Evolutionary conservation across 2,888 invertebrate species (phyloP).

Genomic region (Sesia apiformis): DNA sequence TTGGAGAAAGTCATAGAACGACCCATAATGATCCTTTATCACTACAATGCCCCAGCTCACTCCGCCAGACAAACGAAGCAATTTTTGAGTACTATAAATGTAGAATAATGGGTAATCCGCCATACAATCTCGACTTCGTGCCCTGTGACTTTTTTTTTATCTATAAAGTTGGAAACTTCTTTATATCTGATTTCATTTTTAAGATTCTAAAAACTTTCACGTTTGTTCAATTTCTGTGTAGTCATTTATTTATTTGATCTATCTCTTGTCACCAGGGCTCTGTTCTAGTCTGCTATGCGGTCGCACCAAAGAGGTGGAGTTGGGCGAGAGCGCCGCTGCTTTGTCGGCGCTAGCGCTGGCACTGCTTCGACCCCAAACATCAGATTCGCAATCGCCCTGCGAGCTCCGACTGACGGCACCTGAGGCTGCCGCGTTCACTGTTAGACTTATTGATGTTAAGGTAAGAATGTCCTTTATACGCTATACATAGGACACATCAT

Average conservation of each 20-base stretch:
- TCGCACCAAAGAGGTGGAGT: conserved; percentile 53
- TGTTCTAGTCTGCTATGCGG: conserved; percentile 66
- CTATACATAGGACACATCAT: background rate
- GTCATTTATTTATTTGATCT: background rate
- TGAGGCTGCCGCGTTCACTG: conserved; percentile 57
- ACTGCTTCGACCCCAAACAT: conserved; percentile 37
- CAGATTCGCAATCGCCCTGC: conserved; percentile 34
- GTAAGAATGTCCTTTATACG: conserved; percentile 17
- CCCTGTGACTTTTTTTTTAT: too few species aligned
- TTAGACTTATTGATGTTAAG: conserved; percentile 66
- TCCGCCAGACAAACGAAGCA: too few species aligned
- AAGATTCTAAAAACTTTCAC: too few species aligned
- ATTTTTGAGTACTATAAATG: too few species aligned
- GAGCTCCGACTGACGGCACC: conserved; percentile 54
- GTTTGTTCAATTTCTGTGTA: too few species aligned
- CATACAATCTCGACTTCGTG: too few species aligned
- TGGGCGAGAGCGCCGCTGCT: conserved; percentile 45
- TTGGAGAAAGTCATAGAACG: too few species aligned
- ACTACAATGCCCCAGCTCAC: too few species aligned
- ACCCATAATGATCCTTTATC: too few species aligned
- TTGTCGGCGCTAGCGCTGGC: conserved; percentile 59
- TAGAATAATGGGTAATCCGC: too few species aligned
- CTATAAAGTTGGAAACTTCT: too few species aligned
- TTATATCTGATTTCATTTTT: too few species aligned
- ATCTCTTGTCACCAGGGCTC: conserved; percentile 31